phyloP scores from a whole-genome alignment of 2,888 invertebrate genomes.

The Anthophora plumipes region DNA sequence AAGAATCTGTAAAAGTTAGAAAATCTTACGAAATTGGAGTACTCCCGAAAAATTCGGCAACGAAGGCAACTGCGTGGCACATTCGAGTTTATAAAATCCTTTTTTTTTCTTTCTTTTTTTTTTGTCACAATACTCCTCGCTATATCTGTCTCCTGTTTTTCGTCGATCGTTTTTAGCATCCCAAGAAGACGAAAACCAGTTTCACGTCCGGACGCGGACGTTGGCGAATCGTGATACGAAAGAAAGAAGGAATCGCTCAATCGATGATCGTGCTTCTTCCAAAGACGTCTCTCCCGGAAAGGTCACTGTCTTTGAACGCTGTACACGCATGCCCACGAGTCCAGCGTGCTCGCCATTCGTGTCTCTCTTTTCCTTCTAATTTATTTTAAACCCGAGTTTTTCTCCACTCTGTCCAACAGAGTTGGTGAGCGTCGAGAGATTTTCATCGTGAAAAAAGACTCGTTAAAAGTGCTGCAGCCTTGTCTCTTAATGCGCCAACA shows the following conservation, averaged over 20 bases:
- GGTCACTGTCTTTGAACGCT: conserved; percentile 45
- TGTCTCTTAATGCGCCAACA: conserved; percentile 38
- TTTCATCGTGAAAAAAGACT: conserved; percentile 23
- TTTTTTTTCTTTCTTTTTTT: conserved; percentile 36
- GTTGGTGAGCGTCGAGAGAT: background rate
- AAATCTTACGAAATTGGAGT: background rate
- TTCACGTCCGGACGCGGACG: conserved; percentile 59
- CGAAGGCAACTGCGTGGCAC: background rate
- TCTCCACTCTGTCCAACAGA: background rate
- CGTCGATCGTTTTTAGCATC: conserved; percentile 59
- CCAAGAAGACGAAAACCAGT: conserved; percentile 67
- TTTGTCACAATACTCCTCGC: conserved; percentile 30
- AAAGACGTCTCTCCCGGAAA: conserved; percentile 45
- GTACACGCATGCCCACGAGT: background rate
- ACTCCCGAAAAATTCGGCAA: background rate
- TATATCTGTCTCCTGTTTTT: conserved; percentile 56
- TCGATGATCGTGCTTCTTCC: conserved; percentile 56
- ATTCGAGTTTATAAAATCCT: background rate
- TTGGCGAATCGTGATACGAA: conserved; percentile 61
- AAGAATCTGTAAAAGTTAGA: background rate
- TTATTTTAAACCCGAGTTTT: conserved; percentile 16
- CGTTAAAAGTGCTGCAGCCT: conserved; percentile 48
- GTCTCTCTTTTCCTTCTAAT: conserved; percentile 1
- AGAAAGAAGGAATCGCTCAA: conserved; percentile 66
- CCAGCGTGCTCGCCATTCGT: background rate